phyloP scores from a whole-genome alignment of 2,113 vertebrate species.

The Nibea albiflora region DNA sequence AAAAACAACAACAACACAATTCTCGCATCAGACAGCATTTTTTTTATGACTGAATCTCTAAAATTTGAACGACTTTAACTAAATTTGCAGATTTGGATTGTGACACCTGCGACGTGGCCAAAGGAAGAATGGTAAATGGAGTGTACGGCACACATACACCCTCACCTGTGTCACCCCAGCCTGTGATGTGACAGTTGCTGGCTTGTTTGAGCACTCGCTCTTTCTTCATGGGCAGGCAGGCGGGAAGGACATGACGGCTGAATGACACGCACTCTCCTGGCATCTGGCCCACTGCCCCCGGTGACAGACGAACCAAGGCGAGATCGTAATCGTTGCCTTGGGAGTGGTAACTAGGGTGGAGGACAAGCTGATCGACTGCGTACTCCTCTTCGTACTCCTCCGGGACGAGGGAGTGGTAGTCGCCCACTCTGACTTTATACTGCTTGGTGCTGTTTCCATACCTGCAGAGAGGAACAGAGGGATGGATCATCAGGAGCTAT shows the following conservation, averaged over 20 bases:
- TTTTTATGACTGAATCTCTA: not conserved
- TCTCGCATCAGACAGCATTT: not conserved
- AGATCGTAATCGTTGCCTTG: slow-evolving; percentile 94
- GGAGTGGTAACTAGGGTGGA: slow-evolving; percentile 87
- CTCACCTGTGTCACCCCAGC: slow-evolving; percentile 99
- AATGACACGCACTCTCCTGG: slow-evolving; percentile 84
- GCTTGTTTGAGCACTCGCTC: slow-evolving; percentile 91
- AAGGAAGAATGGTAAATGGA: too few species aligned
- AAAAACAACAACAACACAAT: not conserved
- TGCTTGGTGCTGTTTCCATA: slow-evolving; percentile 91
- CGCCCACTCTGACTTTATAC: slow-evolving; percentile 93
- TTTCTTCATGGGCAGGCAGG: slow-evolving; percentile 88
- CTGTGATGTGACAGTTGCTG: slow-evolving; percentile 93
- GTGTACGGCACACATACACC: not conserved
- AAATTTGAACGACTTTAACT: too few species aligned
- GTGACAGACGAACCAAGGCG: slow-evolving; percentile 89
- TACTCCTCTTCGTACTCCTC: slow-evolving; percentile 96
- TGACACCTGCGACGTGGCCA: too few species aligned
- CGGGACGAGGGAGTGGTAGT: slow-evolving; percentile 94
- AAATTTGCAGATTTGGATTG: too few species aligned
- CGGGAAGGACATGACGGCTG: slow-evolving; percentile 90
- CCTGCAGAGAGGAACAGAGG: slow-evolving; percentile 75
- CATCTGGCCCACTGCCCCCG: slow-evolving; percentile 75
- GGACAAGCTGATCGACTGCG: slow-evolving; percentile 87
- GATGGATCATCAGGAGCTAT: not conserved